Conservation (phyloP, 2,797 vertebrate genomes). For the Anableps anableps region DNA sequence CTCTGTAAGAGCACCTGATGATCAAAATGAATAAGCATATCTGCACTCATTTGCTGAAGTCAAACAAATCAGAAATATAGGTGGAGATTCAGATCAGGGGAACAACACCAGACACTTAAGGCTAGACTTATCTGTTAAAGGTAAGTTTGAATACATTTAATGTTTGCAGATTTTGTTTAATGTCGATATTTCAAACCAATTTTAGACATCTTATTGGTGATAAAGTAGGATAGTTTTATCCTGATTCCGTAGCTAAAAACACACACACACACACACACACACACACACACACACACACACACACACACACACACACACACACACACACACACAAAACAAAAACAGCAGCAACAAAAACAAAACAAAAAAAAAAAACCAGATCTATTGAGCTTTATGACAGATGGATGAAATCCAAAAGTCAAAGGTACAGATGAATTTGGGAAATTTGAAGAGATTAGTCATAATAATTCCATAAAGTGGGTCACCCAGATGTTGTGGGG, state of each 20-base stretch:
- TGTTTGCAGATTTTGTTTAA: too few species aligned
- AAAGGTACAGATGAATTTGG: conserved; percentile 55
- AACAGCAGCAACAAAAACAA: background rate
- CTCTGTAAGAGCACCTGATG: too few species aligned
- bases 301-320: background rate
- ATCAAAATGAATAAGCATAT: too few species aligned
- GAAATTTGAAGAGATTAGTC: conserved; percentile 64
- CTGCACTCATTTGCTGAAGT: too few species aligned
- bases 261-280: background rate
- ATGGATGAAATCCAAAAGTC: conserved; percentile 66
- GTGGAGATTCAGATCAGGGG: too few species aligned
- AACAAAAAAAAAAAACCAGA: conserved; percentile 7
- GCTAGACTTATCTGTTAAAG: too few species aligned
- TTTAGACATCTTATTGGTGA: background rate
- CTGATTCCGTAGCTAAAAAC: background rate
- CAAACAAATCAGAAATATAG: too few species aligned
- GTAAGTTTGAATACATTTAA: too few species aligned
- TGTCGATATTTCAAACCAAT: too few species aligned
- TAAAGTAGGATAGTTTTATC: background rate
- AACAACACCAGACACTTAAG: too few species aligned
- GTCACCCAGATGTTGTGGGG: conserved; percentile 68
- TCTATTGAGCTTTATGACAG: conserved; percentile 42
- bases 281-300: background rate
- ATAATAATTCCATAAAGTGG: conserved; percentile 68
- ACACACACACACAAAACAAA: background rate